These are phyloP conservation scores for Papilio dardanus DNA, from an alignment of 1,140 invertebrate species.

Conservation along the genomic window DNA sequence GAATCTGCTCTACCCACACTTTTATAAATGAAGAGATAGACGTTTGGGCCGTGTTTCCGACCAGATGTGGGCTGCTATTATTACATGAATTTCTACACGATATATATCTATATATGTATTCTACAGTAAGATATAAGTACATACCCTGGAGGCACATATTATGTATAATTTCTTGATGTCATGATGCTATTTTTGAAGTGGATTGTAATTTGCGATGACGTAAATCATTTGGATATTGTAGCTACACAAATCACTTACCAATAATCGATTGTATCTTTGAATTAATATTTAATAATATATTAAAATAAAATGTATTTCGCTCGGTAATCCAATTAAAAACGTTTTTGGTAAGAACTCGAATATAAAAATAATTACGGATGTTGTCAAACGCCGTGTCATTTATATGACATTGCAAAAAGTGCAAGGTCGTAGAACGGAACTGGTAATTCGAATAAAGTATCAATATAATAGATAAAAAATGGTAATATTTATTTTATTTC, in stretches of 20 bases:
- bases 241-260: too few species aligned
- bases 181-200: background rate
- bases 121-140: too few species aligned
- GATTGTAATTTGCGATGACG: background rate
- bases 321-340: constrained; percentile 2
- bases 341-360: constrained; percentile 18
- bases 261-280: background rate
- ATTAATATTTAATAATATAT: background rate
- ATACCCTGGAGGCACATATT: too few species aligned
- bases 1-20: background rate
- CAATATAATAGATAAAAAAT: constrained; percentile 16
- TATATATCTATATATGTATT: background rate
- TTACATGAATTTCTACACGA: background rate
- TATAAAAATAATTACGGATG: constrained; percentile 19
- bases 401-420: constrained; percentile 24
- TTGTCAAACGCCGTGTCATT: constrained; percentile 15
- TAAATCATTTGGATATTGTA: too few species aligned
- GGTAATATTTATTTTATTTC: background rate
- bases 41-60: background rate
- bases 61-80: background rate
- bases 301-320: constrained; percentile 4
- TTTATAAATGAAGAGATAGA: background rate
- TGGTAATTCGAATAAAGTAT: background rate
- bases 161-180: background rate
- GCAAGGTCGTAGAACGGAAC: constrained; percentile 17